These are phyloP conservation scores for Ictalurus punctatus DNA, from an alignment of 2,113 vertebrate genomes.

Conservation along the genomic window DNA sequence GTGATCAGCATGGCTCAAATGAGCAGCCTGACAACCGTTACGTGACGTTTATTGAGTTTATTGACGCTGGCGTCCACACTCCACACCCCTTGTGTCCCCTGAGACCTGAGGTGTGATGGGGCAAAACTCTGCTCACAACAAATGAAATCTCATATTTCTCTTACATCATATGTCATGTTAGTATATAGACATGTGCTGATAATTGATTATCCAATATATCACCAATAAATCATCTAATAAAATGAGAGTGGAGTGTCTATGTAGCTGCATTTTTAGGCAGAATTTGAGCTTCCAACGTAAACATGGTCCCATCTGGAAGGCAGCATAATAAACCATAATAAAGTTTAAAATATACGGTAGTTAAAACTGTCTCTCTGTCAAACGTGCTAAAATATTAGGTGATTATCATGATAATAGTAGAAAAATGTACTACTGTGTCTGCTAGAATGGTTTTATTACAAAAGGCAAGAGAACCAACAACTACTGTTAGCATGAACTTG, in stretches of 20 bases:
- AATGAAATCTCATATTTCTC: not conserved
- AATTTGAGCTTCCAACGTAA: not conserved
- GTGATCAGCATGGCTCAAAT: constrained; percentile 23
- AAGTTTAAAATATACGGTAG: not conserved
- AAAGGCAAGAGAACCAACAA: not conserved
- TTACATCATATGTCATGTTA: not conserved
- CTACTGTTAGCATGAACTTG: not conserved
- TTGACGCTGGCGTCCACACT: not conserved
- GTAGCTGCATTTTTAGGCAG: not conserved
- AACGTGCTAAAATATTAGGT: not conserved
- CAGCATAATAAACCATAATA: not conserved
- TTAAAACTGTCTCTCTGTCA: not conserved
- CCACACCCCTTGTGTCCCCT: constrained; percentile 11
- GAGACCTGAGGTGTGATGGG: constrained; percentile 14
- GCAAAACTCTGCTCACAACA: not conserved
- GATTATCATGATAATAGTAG: not conserved
- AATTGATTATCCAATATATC: not conserved
- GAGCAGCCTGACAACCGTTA: constrained; percentile 45
- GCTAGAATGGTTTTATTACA: not conserved
- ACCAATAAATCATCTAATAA: not conserved
- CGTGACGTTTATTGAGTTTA: constrained; percentile 29
- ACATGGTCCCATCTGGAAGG: not conserved
- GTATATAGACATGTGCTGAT: not conserved
- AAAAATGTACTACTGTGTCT: not conserved
- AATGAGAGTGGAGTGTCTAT: not conserved